Evolutionary conservation across 2,113 vertebrate species (phyloP), one percentile per base, ranked within the genome.

Genomic region (Microcebus tavaratra): DNA sequence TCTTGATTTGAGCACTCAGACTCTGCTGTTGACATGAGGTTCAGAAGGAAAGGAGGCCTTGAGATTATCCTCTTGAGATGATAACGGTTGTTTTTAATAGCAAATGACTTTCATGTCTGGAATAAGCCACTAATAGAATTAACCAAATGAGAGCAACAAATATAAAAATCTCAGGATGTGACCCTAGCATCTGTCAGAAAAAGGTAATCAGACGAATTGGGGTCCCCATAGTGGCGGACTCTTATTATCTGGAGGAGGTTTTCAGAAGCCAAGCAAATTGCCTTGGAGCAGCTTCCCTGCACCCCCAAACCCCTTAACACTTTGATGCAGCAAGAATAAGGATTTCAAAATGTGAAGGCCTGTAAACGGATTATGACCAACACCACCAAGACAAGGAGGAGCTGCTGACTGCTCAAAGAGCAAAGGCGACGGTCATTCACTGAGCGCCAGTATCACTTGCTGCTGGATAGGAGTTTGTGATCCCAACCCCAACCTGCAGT

Each of bases 341-440:
- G 89, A 97, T 90, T 96, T 97, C 78, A 91, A 93, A 95, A 95
- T 96, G 97, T 93, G 97, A 97, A 98, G 95, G 70, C 81, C 79
- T 91, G 6, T 73, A 91, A 98, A 89, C 68, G 88, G 96, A 88
- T 96, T 89, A 78, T 91, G 68, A 95, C 61, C 48, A 68, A 91
- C 2, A 5, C 45, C 29, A 39, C 34, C 36, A 63, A 91, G 88
- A 48, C 70, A 91, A 92, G 55, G 82, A 92, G 27, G 39, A 6
- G 5, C 14, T 75, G n/a, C 61, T 45, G 45, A 29, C 65, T 39
- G 55, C 81, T 55, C 45, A 75, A 48, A 59, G 73, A 65, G 70
- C 86, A 61, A 59, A 50, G 29, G 86, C 5, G 42, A 42, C 5
- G 4, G 76, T 25, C 79, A 96, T 72, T 82, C 20, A 0, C 90